Evolutionary conservation across 92 coral and sea anemone species (phyloP).

Genomic region (Phenganax subtilis): DNA sequence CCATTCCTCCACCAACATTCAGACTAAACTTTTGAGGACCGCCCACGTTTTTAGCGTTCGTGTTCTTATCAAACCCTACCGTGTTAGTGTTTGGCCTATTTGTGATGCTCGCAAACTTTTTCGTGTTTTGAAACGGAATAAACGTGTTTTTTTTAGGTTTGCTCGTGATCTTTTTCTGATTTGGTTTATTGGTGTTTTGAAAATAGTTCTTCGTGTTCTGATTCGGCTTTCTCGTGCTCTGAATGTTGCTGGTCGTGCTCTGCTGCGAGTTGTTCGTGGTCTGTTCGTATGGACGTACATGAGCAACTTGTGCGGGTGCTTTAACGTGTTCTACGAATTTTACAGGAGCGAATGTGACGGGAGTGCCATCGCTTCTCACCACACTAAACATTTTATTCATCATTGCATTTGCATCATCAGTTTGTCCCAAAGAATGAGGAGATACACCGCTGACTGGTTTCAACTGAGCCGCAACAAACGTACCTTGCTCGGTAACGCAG

Average conservation of each 20-base stretch:
- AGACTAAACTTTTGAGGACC: slow-evolving; percentile 16
- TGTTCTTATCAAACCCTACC: slow-evolving; percentile 9
- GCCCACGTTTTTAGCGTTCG: not conserved
- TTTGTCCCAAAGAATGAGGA: slow-evolving; percentile 19
- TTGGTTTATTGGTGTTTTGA: not conserved
- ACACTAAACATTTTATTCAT: slow-evolving; percentile 43
- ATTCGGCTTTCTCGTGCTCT: not conserved
- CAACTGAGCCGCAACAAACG: slow-evolving; percentile 27
- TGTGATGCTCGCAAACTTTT: not conserved
- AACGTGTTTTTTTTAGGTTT: not conserved
- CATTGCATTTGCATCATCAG: slow-evolving; percentile 29
- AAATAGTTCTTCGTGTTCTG: not conserved
- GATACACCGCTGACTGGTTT: not conserved
- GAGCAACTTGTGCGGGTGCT: slow-evolving; percentile 41
- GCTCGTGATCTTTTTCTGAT: not conserved
- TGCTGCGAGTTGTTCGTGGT: slow-evolving; percentile 4
- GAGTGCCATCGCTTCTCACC: slow-evolving; percentile 36
- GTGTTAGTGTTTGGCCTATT: not conserved
- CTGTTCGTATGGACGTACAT: slow-evolving; percentile 1
- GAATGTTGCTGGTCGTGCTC: not conserved
- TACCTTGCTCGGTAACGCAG: slow-evolving; percentile 37
- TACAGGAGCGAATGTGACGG: slow-evolving; percentile 76
- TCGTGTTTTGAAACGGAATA: not conserved
- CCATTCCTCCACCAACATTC: slow-evolving; percentile 39
- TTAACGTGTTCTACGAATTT: slow-evolving; percentile 64